Base-by-base conservation (phyloP, 2,797 vertebrate genomes). In the Chelon labrosus region DNA sequence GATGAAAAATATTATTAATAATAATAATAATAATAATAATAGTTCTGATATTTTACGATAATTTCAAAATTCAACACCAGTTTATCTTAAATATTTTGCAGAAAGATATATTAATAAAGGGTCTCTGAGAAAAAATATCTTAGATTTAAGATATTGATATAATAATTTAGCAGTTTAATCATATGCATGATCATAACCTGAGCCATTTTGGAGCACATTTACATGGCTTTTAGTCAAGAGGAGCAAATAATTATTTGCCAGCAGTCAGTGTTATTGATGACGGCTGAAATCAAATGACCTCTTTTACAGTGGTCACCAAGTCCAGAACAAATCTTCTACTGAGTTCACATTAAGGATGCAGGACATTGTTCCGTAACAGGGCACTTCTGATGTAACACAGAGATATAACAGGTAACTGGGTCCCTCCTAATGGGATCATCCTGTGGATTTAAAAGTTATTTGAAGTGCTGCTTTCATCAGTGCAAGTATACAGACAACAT, bases 351-450 rank as follows among this genome's bases (percentile, higher is more conserved):
- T 8, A n/a, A 77, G 75, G 59, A 60, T 73, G 70, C 25, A 79
- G 80, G 74, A 67, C 71, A 72, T 66, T 68, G 67, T 84, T 72
- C 68, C 76, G 38, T 79, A 72, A 77, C 53, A 38, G 72, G 75
- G 27, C 35, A 53, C 49, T 63, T 78, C 66, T 95, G 92, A 94
- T 93, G 92, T 94, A 94, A 95, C 85, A 70, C 70, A 46, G 54
- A 75, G 89, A 83, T 91, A 88, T 86, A 93, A 89, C 58, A 75
- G 89, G 91, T 88, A 94, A 94, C 61, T 93, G 84, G 93, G 89
- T 92, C 93, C 93, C 78, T 71, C 58, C 77, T 95, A 96, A 96
- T 93, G 74, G 82, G 95, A 95, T 95, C 85, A 94, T 79, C 89
- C 87, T 47, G 65, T 79, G 91, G 93, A 92, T 90, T 94, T 92